Conservation (phyloP, 1,140 invertebrate genomes). For the Drosophila mojavensis region DNA sequence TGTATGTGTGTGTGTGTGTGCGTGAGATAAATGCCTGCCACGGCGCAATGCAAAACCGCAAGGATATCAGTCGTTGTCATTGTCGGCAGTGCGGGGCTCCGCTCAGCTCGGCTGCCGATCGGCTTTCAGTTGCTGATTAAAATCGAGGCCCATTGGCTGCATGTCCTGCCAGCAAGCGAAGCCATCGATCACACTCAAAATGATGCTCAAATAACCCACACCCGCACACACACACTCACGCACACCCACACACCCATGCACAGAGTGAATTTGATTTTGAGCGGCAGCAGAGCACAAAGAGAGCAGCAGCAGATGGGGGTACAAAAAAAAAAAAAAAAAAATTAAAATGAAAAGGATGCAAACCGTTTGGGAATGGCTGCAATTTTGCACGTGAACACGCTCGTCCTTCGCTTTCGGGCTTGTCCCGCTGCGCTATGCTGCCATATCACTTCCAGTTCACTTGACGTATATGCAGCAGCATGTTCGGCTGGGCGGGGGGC, state of each 20-base stretch:
- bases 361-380: slow-evolving; percentile 68
- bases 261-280: slow-evolving; percentile 60
- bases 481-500: slow-evolving; percentile 10
- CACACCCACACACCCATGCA: slow-evolving; percentile 22
- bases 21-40: slow-evolving; percentile 45
- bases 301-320: slow-evolving; percentile 10
- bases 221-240: slow-evolving; percentile 25
- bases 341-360: slow-evolving; percentile 28
- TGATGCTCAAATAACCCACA: slow-evolving; percentile 58
- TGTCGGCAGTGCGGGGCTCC: not conserved
- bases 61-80: slow-evolving; percentile 45
- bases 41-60: slow-evolving; percentile 19
- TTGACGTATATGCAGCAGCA: slow-evolving; percentile 64
- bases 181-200: slow-evolving; percentile 77
- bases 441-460: slow-evolving; percentile 79
- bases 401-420: slow-evolving; percentile 47
- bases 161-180: slow-evolving; percentile 37
- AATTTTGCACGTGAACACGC: slow-evolving; percentile 81
- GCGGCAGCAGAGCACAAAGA: slow-evolving; percentile 7
- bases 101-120: slow-evolving; percentile 12
- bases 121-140: slow-evolving; percentile 65
- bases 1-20: slow-evolving; percentile 27
- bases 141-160: slow-evolving; percentile 34
- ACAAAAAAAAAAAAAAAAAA: slow-evolving; percentile 19
- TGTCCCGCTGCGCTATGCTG: slow-evolving; percentile 12